A percentile compares a stretch with the other conserved stretches of the same genome.
phyloP scores from a whole-genome alignment of 2,113 vertebrate species.

The Pachypanchax playfairii region DNA sequence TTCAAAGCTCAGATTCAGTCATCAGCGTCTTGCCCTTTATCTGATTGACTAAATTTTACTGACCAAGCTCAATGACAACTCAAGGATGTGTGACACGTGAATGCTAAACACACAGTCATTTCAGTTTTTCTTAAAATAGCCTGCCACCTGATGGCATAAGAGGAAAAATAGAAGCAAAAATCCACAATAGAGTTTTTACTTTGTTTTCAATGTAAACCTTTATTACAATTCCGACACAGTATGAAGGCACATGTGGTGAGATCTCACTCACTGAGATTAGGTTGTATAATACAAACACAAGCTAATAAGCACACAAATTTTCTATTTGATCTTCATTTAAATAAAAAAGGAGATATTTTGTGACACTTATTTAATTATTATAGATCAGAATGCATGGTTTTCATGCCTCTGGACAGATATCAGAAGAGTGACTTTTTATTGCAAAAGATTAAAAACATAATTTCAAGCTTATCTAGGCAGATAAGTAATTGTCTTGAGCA shows the following conservation, averaged over 20 bases:
- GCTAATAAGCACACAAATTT: constrained; percentile 6
- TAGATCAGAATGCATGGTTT: constrained; percentile 52
- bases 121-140: not conserved
- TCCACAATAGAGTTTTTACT: not conserved
- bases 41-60: not conserved
- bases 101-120: constrained; percentile 13
- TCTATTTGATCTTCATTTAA: constrained; percentile 40
- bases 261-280: constrained; percentile 25
- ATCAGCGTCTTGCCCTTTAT: not conserved
- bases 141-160: not conserved
- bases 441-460: constrained; percentile 71
- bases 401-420: constrained; percentile 54
- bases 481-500: constrained; percentile 75
- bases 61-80: constrained; percentile 1
- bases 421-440: constrained; percentile 34
- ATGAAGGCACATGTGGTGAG: constrained; percentile 71
- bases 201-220: constrained; percentile 81
- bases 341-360: constrained; percentile 32
- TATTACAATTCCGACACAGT: constrained; percentile 72
- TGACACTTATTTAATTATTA: constrained; percentile 56
- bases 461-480: constrained; percentile 75
- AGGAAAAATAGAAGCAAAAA: constrained; percentile 4
- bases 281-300: constrained; percentile 48
- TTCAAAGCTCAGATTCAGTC: not conserved
- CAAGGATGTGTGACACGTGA: constrained; percentile 2